A percentile compares a stretch with the other conserved stretches of the same genome.
Conservation (phyloP, 1,140 invertebrate genomes). For the Ceratosolen solmsi region DNA sequence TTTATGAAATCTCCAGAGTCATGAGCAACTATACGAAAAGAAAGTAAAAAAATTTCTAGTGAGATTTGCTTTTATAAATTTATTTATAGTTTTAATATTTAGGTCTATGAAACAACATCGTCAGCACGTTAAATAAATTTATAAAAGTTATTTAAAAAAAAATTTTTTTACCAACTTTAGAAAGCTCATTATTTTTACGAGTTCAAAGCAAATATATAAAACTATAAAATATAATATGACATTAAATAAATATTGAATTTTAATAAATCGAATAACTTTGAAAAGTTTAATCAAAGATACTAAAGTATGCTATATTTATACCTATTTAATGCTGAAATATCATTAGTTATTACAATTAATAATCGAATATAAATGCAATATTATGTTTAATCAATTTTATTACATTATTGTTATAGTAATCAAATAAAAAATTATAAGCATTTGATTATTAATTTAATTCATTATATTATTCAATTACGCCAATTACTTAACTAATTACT, state of each 20-base stretch:
- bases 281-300: background rate
- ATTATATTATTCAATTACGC: too few species aligned
- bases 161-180: background rate
- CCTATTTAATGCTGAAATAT: too few species aligned
- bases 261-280: background rate
- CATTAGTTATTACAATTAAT: too few species aligned
- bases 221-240: background rate
- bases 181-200: conserved; percentile 17
- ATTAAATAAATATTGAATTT: background rate
- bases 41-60: background rate
- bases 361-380: too few species aligned
- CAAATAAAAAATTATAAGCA: too few species aligned
- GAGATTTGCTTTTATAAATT: background rate
- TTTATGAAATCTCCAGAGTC: background rate
- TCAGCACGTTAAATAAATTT: conserved; percentile 19
- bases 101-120: conserved; percentile 12
- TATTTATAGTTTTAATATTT: background rate
- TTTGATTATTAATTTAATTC: too few species aligned
- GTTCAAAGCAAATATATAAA: background rate
- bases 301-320: too few species aligned
- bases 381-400: too few species aligned
- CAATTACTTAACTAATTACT: too few species aligned
- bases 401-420: too few species aligned
- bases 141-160: background rate
- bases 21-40: background rate